Evolutionary conservation across 2,888 invertebrate genomes (phyloP).

Genomic region (Phyllotreta striolata): DNA sequence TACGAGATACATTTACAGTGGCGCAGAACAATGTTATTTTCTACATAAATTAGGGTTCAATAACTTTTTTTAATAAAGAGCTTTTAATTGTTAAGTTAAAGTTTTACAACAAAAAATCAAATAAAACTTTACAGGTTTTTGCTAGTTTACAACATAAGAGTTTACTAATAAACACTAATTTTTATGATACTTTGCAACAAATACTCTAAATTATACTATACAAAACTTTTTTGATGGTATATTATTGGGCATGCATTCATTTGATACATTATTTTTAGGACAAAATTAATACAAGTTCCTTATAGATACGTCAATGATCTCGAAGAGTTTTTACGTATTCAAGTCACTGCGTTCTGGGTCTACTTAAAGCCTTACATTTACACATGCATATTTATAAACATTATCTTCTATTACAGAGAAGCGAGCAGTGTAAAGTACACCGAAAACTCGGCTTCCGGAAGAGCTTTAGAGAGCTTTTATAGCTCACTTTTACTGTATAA

Average conservation of each 20-base stretch:
- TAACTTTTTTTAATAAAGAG: too few relatives aligned
- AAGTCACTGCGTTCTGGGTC: constrained; percentile 46
- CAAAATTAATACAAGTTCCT: background rate
- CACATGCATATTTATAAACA: constrained; percentile 64
- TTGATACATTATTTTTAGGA: too few relatives aligned
- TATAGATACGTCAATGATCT: constrained; percentile 6
- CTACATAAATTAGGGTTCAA: too few relatives aligned
- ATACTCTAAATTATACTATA: too few relatives aligned
- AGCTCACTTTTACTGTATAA: constrained; percentile 62
- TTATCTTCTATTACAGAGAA: constrained; percentile 62
- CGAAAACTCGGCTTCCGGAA: constrained; percentile 52
- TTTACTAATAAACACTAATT: too few relatives aligned
- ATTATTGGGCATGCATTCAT: too few relatives aligned
- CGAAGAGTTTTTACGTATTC: constrained; percentile 50
- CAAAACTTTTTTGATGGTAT: too few relatives aligned
- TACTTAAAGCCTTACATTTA: constrained; percentile 60
- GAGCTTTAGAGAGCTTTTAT: constrained; percentile 61
- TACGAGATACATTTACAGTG: constrained; percentile 3
- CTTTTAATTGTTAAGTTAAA: too few relatives aligned
- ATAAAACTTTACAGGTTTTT: too few relatives aligned
- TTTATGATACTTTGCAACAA: too few relatives aligned
- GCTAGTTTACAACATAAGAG: too few relatives aligned
- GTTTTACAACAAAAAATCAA: too few relatives aligned
- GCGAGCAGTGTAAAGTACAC: constrained; percentile 60
- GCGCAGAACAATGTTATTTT: background rate